Base-by-base conservation (phyloP, 1,140 invertebrate species). In the Zaprionus africanus region DNA sequence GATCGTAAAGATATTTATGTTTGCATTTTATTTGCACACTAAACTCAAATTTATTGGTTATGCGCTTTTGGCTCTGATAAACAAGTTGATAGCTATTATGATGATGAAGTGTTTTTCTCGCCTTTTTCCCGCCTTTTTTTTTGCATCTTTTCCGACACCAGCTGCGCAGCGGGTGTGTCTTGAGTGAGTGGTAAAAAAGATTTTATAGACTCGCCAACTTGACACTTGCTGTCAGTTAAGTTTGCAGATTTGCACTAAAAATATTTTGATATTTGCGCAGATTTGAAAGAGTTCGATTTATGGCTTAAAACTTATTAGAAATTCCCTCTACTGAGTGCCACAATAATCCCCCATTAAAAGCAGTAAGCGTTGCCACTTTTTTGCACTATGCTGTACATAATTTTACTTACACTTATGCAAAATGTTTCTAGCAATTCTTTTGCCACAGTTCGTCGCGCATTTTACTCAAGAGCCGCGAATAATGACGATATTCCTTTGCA, bases 401-500 rank as follows among this genome's bases (percentile, higher is more conserved):
- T 53, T 49, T 46, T 81, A 56, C 63, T 54, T 60, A 64, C 60
- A 63, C 58, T 63, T 75, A 66, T 57, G 61, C 22, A 72, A 66
- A 85, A 63, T 78, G 78, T 69, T 63, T 54, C 53, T 68, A 77
- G 43, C 78, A 79, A 65, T 86, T 82, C 58, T 59, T 59, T 54
- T 62, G 53, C 72, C 82, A 70, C 77, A 80, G 57, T 60, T 87
- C 78, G 81, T 70, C 76, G 77, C 69, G 72, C 80, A 68, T 78
- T 76, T 72, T 61, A 60, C 59, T 69, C 65, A 72, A 72, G 46
- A 31, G 31, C 43, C 54, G 51, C 57, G 62, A 78, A 83, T 88
- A 80, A 87, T 87, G 80, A 75, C 73, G 83, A 78, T 78, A 88
- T 83, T 58, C 77, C 69, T 72, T 63, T 78, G 78, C 70, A 78